A percentile compares a stretch with the other conserved stretches of the same genome.
These are phyloP conservation scores for Centruroides sculpturatus DNA, from an alignment of 1,140 invertebrate species.

Conservation along the genomic window DNA sequence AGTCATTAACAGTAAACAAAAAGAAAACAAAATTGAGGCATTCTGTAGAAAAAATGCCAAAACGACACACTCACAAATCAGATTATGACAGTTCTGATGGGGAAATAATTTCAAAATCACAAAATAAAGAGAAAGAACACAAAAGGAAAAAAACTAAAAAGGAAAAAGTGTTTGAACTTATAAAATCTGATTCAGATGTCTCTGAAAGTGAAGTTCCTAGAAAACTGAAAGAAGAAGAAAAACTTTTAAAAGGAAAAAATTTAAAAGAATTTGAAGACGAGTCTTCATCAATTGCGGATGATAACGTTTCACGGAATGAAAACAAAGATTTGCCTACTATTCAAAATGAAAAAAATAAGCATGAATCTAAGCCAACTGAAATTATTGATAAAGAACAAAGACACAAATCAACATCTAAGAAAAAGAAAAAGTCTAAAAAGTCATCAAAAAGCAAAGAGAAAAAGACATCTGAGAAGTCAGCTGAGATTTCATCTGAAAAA, in stretches of 20 bases:
- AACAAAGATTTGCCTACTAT: background rate
- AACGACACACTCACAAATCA: slow-evolving; percentile 5
- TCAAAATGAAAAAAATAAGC: slow-evolving; percentile 10
- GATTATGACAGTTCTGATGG: slow-evolving; percentile 13
- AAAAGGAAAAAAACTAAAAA: slow-evolving; percentile 18
- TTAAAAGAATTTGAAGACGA: slow-evolving; percentile 4
- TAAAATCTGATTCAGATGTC: slow-evolving; percentile 4
- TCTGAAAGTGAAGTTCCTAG: slow-evolving; percentile 3
- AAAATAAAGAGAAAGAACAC: slow-evolving; percentile 16
- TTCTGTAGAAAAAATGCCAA: slow-evolving; percentile 6
- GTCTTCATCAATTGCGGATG: background rate
- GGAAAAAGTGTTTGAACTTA: slow-evolving; percentile 7
- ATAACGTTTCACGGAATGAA: background rate
- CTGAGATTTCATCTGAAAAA: slow-evolving; percentile 1
- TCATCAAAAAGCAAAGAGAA: slow-evolving; percentile 13
- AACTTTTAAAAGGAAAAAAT: slow-evolving; percentile 7
- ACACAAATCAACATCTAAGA: slow-evolving; percentile 6
- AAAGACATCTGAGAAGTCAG: background rate
- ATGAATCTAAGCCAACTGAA: slow-evolving; percentile 6
- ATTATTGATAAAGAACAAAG: slow-evolving; percentile 9
- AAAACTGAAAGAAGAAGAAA: slow-evolving; percentile 6
- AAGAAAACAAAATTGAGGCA: slow-evolving; percentile 34
- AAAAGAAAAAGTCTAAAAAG: slow-evolving; percentile 14
- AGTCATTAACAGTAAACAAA: slow-evolving; percentile 52
- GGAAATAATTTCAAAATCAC: slow-evolving; percentile 12